These are phyloP conservation scores for Dioctria linearis DNA, from an alignment of 2,888 invertebrate species.

Conservation along the genomic window DNA sequence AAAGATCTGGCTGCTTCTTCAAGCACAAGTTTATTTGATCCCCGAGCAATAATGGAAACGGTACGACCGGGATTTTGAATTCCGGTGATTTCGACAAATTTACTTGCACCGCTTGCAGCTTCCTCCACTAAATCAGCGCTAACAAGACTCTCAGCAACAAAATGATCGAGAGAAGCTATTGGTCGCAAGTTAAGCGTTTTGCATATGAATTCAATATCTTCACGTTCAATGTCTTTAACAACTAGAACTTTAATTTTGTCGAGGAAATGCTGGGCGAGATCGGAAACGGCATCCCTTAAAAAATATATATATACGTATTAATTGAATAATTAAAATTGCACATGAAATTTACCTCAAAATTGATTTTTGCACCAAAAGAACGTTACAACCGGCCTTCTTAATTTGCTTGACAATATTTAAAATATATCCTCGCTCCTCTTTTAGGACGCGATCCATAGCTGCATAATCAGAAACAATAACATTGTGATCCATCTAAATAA, in stretches of 20 bases:
- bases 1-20: slow-evolving; percentile 93
- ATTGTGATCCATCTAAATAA: slow-evolving; percentile 92
- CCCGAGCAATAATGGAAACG: slow-evolving; percentile 91
- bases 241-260: slow-evolving; percentile 99
- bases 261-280: slow-evolving; percentile 96
- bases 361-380: slow-evolving; percentile 90
- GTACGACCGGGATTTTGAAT: slow-evolving; percentile 91
- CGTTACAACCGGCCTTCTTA: slow-evolving; percentile 98
- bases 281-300: slow-evolving; percentile 93
- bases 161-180: slow-evolving; percentile 98
- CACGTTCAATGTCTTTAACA: slow-evolving; percentile 97
- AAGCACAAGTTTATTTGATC: slow-evolving; percentile 87
- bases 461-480: slow-evolving; percentile 98
- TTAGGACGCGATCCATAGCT: slow-evolving; percentile 99
- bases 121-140: slow-evolving; percentile 96
- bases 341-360: slow-evolving; percentile 76
- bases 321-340: slow-evolving; percentile 1
- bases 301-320: not conserved
- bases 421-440: slow-evolving; percentile 98
- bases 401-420: slow-evolving; percentile 99
- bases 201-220: slow-evolving; percentile 98
- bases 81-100: slow-evolving; percentile 94
- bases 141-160: slow-evolving; percentile 91
- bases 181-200: slow-evolving; percentile 95
- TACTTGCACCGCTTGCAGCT: slow-evolving; percentile 87